Percentiles rank a stretch among this genome's conserved stretches.
phyloP scores from a whole-genome alignment of 2,113 vertebrate species.

The Pongo abelii region DNA sequence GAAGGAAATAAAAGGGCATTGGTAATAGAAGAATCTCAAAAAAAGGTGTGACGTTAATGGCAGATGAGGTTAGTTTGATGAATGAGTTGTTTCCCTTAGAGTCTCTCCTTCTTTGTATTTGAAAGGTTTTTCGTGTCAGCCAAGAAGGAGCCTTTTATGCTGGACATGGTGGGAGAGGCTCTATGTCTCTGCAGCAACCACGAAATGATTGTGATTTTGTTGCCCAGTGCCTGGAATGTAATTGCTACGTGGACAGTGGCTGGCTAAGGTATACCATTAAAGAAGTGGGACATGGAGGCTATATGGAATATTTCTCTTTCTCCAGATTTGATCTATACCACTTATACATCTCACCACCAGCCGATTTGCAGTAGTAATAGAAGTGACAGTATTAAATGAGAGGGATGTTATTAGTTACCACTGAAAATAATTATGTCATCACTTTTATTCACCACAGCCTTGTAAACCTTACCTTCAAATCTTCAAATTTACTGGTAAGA shows the following conservation, averaged over 20 bases:
- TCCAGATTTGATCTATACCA: neutral
- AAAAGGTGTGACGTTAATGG: neutral
- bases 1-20: neutral
- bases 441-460: neutral
- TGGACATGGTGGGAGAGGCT: neutral
- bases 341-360: neutral
- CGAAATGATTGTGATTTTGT: neutral
- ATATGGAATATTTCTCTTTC: neutral
- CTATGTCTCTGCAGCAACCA: neutral
- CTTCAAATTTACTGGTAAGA: neutral
- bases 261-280: neutral
- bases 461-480: neutral
- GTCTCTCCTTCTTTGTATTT: neutral
- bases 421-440: neutral
- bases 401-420: constrained; percentile 14
- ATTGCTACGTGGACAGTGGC: neutral
- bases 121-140: neutral
- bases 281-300: neutral
- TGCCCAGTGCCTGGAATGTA: neutral
- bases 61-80: neutral
- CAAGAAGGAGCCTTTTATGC: neutral
- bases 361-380: neutral
- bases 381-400: neutral
- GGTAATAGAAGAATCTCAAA: neutral
- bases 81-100: neutral